phyloP scores from a whole-genome alignment of 2,888 invertebrate species.

The Xanthia togata region DNA sequence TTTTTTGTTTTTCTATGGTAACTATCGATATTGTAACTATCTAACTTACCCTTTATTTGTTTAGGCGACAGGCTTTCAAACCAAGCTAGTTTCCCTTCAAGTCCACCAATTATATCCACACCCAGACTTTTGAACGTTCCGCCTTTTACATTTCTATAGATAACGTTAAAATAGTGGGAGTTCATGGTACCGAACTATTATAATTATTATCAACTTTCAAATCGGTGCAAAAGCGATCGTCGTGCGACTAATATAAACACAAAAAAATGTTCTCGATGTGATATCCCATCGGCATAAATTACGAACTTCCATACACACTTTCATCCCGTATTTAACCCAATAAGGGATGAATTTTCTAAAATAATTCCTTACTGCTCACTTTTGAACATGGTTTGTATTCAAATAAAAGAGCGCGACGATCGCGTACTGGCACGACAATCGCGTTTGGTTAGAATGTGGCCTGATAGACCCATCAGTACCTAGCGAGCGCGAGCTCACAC shows the following conservation, averaged over 20 bases:
- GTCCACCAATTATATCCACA: neutral
- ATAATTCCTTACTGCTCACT: too few relatives aligned
- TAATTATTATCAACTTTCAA: neutral
- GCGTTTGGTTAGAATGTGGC: neutral
- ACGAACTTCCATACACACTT: too few relatives aligned
- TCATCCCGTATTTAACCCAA: too few relatives aligned
- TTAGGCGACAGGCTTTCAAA: neutral
- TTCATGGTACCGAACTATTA: neutral
- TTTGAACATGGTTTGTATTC: neutral
- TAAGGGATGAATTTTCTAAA: too few relatives aligned
- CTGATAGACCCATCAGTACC: neutral
- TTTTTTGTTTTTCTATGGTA: too few relatives aligned
- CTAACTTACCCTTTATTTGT: neutral
- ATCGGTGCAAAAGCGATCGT: neutral
- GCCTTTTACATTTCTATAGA: neutral
- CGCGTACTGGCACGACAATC: neutral
- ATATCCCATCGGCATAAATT: too few relatives aligned
- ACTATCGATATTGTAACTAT: too few relatives aligned
- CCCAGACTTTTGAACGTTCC: conserved; percentile 2
- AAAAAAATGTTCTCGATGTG: too few relatives aligned
- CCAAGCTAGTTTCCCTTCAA: neutral
- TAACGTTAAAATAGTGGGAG: neutral
- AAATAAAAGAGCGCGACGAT: neutral
- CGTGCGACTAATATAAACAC: too few relatives aligned
- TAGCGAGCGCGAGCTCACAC: neutral